Base-by-base conservation (phyloP, 30 jellyfish, hydroid and myxozoan species). In the Rhopilema esculentum region DNA sequence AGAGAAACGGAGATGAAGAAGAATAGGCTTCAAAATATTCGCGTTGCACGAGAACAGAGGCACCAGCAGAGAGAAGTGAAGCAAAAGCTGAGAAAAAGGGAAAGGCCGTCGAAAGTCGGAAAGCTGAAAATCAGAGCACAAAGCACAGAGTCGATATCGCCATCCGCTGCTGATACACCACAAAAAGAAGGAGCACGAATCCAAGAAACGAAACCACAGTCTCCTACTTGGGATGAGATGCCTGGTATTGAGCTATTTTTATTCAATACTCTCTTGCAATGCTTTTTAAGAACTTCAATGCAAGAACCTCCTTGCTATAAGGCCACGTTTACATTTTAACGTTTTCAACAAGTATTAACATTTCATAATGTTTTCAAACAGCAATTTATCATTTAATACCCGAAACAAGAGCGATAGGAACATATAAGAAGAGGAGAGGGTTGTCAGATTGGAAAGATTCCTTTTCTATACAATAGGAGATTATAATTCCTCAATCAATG, bases 1-100 rank as follows among this genome's bases (percentile, higher is more conserved):
- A n/a, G 75, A 23, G 92, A 84, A 28, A 72, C 51, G n/a, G 72
- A 84, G 66, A 64, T 23, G 62, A 84, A 65, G 81, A 84, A 53
- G 49, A 77, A 33, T 27, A 48, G 66, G 64, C 71, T 71, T 72
- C 57, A 72, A 30, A 84, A 84, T 8, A 61, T 71, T 17, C 66
- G 68, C 16, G 29, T 66, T 0, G 80, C 92, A 1, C 24, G 92
- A 72, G 92, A 76, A 62, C 52, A 85, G 57, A 30, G 92, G 32
- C 92, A 70, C 30, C 68, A 84, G 75, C 32, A 32, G 0, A 51
- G 87, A 27, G 87, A 84, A 70, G 70, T 57, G 30, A 84, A 72
- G 33, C 92, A 84, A 72, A 69, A 77, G 31, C 53, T 72, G 48
- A 63, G 86, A 62, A 72, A 19, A 32, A 20, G 93, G 32, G 88